Conservation (phyloP, 2,888 invertebrate genomes). For the Tromatobia lineatoria region DNA sequence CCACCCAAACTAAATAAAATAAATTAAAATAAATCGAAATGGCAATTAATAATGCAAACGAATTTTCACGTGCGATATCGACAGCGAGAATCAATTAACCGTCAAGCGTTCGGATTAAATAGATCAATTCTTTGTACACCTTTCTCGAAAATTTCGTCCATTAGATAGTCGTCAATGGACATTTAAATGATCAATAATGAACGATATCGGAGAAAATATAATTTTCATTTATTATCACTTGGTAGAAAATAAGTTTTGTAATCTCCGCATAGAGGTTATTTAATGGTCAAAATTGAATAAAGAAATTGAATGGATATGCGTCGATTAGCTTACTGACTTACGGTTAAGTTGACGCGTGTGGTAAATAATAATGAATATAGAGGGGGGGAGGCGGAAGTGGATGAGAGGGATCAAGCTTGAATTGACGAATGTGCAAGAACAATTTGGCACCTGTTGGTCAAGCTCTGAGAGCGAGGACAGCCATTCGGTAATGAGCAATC, state of each 20-base stretch:
- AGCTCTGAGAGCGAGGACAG: conserved; percentile 78
- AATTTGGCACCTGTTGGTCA: conserved; percentile 61
- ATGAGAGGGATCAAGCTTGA: not conserved
- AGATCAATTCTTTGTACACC: no score
- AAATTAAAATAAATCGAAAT: not conserved
- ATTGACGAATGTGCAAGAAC: conserved; percentile 29
- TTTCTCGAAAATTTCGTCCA: no score
- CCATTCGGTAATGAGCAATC: conserved; percentile 83
- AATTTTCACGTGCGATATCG: not conserved
- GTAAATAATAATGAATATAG: not conserved
- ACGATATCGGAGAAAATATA: no score
- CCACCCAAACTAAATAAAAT: not conserved
- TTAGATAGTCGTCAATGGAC: not conserved
- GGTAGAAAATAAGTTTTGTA: no score
- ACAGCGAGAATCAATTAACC: no score
- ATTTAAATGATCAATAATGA: not conserved
- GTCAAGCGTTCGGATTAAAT: no score
- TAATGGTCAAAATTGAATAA: no score
- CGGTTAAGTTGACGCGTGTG: not conserved
- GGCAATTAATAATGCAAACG: not conserved
- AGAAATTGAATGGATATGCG: no score
- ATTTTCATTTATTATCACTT: no score
- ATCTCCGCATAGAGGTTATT: no score
- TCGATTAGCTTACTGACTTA: no score
- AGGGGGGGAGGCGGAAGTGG: not conserved